Conservation (phyloP, 2,113 vertebrate genomes). For the Crotalus tigris region DNA sequence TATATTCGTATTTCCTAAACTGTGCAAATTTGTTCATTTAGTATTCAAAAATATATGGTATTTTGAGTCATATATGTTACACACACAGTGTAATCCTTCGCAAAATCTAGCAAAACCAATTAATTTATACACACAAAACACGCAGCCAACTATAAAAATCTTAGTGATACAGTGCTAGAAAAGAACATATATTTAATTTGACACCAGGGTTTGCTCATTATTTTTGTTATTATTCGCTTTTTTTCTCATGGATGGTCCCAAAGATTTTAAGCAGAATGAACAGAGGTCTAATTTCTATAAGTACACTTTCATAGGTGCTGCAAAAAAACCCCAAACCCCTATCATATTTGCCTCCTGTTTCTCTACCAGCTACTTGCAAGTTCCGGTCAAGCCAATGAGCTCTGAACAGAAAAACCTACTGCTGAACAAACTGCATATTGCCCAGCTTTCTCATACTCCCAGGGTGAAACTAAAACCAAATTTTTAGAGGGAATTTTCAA, state of each 20-base stretch:
- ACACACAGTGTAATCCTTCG: neutral
- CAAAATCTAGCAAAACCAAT: neutral
- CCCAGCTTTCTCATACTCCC: neutral
- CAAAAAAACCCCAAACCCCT: neutral
- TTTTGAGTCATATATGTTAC: neutral
- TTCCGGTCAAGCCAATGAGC: conserved; percentile 17
- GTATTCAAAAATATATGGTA: neutral
- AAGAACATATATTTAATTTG: neutral
- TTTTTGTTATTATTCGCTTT: conserved; percentile 8
- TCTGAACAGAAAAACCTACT: conserved; percentile 1
- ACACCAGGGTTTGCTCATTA: conserved; percentile 8
- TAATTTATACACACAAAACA: neutral
- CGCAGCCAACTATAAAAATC: neutral
- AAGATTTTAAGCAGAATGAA: conserved; percentile 25
- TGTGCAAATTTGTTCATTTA: neutral
- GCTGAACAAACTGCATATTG: neutral
- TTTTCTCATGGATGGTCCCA: conserved; percentile 20
- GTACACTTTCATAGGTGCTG: conserved; percentile 21
- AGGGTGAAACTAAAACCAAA: neutral
- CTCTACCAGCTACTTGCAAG: conserved; percentile 1
- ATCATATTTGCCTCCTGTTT: neutral
- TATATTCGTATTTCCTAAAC: neutral
- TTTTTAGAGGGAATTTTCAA: neutral
- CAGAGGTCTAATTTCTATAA: conserved; percentile 23
- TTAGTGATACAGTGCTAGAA: neutral